These are phyloP conservation scores for Acanthacorydalis orientalis DNA, from an alignment of 2,888 invertebrate genomes.

Conservation along the genomic window DNA sequence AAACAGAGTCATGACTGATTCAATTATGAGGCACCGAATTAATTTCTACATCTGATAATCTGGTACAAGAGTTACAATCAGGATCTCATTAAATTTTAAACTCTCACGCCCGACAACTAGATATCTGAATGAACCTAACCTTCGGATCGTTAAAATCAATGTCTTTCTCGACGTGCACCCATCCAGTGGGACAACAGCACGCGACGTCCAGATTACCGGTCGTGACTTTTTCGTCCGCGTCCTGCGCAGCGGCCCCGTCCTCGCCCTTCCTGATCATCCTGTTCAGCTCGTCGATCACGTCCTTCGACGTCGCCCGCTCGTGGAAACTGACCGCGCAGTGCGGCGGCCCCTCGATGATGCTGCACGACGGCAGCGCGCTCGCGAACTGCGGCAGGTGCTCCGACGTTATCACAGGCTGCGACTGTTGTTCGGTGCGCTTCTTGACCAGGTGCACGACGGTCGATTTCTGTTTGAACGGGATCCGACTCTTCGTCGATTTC, in stretches of 20 bases:
- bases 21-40: no score
- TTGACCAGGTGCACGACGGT: conserved; percentile 3
- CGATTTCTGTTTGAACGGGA: conserved; percentile 5
- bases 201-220: conserved; percentile 38
- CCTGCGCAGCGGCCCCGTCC: conserved; percentile 19
- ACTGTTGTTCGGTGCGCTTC: conserved; percentile 1
- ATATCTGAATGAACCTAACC: no score
- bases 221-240: conserved; percentile 10
- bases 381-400: conserved; percentile 22
- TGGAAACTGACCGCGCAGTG: conserved; percentile 50
- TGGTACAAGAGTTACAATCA: no score
- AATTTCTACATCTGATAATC: no score
- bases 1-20: no score
- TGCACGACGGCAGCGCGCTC: conserved; percentile 18
- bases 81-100: no score
- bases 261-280: conserved; percentile 41
- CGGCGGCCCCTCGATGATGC: conserved; percentile 29
- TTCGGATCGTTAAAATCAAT: conserved; percentile 65
- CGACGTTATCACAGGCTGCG: conserved; percentile 21
- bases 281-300: conserved; percentile 59
- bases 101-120: no score
- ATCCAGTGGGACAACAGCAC: conserved; percentile 54
- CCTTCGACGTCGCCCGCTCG: conserved; percentile 56
- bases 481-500: conserved; percentile 12
- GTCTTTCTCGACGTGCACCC: conserved; percentile 63